These are phyloP conservation scores for Muscina levida DNA, from an alignment of 2,888 invertebrate species.

Conservation along the genomic window DNA sequence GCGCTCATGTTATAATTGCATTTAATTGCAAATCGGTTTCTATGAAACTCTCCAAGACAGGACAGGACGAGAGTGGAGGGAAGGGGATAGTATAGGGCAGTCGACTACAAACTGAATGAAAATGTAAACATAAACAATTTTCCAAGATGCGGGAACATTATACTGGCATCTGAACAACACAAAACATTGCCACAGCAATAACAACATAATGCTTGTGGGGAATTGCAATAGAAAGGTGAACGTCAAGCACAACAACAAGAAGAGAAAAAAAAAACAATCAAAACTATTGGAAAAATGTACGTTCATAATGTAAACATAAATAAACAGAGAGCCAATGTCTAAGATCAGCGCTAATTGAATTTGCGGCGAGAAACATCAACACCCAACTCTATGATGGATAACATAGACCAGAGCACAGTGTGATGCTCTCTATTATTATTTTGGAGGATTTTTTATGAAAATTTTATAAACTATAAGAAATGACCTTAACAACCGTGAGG, in stretches of 20 bases:
- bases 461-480: no score
- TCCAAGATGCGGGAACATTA: constrained; percentile 15
- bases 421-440: background rate
- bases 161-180: constrained; percentile 14
- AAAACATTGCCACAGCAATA: background rate
- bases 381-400: constrained; percentile 48
- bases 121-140: constrained; percentile 33
- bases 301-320: constrained; percentile 4
- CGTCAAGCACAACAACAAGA: constrained; percentile 19
- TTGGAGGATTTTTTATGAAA: no score
- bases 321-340: constrained; percentile 27
- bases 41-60: background rate
- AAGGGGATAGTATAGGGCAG: background rate
- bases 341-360: constrained; percentile 67
- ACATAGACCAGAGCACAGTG: constrained; percentile 9
- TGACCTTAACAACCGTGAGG: no score
- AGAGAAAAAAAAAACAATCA: constrained; percentile 28
- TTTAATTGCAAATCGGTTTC: constrained; percentile 58
- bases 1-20: constrained; percentile 51
- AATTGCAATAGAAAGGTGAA: background rate
- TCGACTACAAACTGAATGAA: constrained; percentile 14
- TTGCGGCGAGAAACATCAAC: constrained; percentile 58
- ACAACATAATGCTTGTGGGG: background rate
- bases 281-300: constrained; percentile 3
- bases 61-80: background rate